Evolutionary conservation across 2,113 vertebrate genomes (phyloP), one percentile per base, ranked within the genome.

Genomic region (Apeltes quadracus): DNA sequence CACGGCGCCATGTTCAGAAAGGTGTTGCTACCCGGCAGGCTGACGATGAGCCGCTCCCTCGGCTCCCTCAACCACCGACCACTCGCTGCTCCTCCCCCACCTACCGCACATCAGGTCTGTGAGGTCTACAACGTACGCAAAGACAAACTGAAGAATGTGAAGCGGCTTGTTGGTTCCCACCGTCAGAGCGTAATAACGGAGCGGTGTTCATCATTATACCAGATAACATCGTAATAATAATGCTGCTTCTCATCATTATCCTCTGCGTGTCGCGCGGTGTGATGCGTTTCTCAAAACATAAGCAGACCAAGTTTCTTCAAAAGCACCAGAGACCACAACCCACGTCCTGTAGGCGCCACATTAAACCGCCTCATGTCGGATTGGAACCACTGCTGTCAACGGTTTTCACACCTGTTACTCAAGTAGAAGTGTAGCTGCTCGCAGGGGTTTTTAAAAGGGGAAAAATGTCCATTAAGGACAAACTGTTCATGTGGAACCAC

Each of bases 181-280:
- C 20, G 29, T 63, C 29, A 20, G 22, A 44, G n/a, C 7, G 43
- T 5, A 39, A 50, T 25, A 50, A 44, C 20, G 11, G 3, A 20
- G n/a, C n/a, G 15, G 32, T 53, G 38, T 41, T 25, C 12, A 39
- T 59, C 41, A 18, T 10, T 75, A 29, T 22, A 23, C 48, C n/a
- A 53, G 32, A 34, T 34, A 7, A 32, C 39, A 55, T 57, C n/a
- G n/a, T 61, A 51, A 34, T 34, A 7, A 4, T 34, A 34, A 34
- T 29, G 46, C 34, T 32, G 25, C 54, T 64, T 59, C 18, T 13
- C 41, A 15, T 56, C 50, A 62, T 71, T 53, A 69, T 41, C 34
- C 16, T 29, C 15, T 29, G 36, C 7, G 13, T 16, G 44, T 25
- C 20, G 46, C 34, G 7, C 13, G 50, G 16, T 59, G 41, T 61